Evolutionary conservation across 2,888 invertebrate genomes (phyloP).

Genomic region (Tortrix viridana): DNA sequence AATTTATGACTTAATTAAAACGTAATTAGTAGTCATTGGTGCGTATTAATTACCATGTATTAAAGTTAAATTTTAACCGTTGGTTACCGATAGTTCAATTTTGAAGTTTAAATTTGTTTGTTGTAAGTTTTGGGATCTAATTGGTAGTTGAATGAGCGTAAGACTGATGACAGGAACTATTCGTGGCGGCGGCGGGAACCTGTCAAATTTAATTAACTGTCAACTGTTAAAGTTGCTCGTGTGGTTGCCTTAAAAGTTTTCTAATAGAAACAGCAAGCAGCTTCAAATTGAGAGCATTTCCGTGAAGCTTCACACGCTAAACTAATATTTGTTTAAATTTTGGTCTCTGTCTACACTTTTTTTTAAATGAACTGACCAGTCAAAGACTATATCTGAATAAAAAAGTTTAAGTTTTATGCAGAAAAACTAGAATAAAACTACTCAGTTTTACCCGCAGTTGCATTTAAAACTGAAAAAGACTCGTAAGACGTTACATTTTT

Average conservation of each 20-base stretch:
- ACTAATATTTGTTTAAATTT: background rate
- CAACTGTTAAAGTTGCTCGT: conserved; percentile 33
- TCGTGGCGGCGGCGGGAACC: conserved; percentile 26
- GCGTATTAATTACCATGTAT: conserved; percentile 52
- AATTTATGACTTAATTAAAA: conserved; percentile 77
- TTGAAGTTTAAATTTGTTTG: conserved; percentile 27
- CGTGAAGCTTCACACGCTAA: background rate
- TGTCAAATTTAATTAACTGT: conserved; percentile 37
- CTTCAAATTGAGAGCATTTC: conserved; percentile 12
- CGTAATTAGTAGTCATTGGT: conserved; percentile 69
- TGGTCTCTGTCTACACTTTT: background rate
- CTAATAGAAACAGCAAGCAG: conserved; percentile 23
- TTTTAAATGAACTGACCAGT: background rate
- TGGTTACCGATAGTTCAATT: conserved; percentile 26
- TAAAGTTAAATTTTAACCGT: conserved; percentile 24
- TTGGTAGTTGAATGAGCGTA: conserved; percentile 23
- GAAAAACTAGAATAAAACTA: too few species aligned
- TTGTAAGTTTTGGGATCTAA: conserved; percentile 9
- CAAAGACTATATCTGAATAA: too few species aligned
- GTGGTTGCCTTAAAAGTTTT: conserved; percentile 28
- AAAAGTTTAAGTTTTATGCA: too few species aligned
- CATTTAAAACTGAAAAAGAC: too few species aligned
- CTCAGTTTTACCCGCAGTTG: too few species aligned
- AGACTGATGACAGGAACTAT: conserved; percentile 33
- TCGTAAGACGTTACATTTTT: too few species aligned